phyloP scores from a whole-genome alignment of 2,888 invertebrate species.

The Metopia argyrocephala region DNA sequence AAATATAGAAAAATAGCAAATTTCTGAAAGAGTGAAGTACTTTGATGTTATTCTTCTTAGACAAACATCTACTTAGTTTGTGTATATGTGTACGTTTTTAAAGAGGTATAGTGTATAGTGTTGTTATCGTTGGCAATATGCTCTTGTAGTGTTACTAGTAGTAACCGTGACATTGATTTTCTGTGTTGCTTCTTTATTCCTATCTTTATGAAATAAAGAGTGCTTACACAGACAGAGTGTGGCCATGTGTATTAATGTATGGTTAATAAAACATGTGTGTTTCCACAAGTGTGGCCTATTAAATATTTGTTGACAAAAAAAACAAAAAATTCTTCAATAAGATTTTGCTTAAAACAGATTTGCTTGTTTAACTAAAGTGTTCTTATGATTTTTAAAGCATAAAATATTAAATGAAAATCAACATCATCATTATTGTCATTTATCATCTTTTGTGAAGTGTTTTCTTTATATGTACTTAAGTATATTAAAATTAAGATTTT shows the following conservation, averaged over 20 bases:
- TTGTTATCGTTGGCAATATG: background rate
- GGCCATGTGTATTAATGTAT: too few relatives aligned
- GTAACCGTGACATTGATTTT: constrained; percentile 58
- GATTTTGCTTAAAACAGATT: background rate
- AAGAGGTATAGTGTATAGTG: background rate
- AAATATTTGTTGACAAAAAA: background rate
- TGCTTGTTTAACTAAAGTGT: background rate
- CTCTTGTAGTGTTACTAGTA: constrained; percentile 4
- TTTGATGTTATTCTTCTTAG: constrained; percentile 9
- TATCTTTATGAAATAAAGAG: background rate
- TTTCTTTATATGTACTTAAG: too few relatives aligned
- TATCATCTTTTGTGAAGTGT: too few relatives aligned
- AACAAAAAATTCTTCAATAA: background rate
- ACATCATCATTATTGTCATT: too few relatives aligned
- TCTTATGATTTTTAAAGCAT: background rate
- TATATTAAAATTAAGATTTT: too few relatives aligned
- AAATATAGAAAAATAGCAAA: background rate
- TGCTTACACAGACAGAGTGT: background rate
- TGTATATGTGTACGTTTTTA: background rate
- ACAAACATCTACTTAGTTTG: background rate
- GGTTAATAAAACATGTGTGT: too few relatives aligned
- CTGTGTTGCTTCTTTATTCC: background rate
- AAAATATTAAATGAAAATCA: background rate
- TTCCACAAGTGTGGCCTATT: background rate
- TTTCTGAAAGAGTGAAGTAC: background rate